A percentile compares a stretch with the other conserved stretches of the same genome.
Conservation (phyloP, 2,113 vertebrate genomes). For the Sinosuthora webbiana region DNA sequence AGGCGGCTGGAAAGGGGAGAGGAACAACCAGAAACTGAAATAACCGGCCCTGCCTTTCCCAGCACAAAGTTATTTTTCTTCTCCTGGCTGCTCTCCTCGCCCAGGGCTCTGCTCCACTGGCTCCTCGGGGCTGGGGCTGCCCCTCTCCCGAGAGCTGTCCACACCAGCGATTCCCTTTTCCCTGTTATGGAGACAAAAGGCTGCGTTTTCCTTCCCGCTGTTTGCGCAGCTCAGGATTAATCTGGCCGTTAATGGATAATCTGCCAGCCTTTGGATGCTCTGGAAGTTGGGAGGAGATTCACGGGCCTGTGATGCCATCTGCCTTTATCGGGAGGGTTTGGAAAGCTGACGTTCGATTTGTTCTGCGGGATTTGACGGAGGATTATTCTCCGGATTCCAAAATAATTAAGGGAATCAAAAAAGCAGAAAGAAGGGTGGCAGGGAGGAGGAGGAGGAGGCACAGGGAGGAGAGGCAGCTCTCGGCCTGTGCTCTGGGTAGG, state of each 20-base stretch:
- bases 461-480: neutral
- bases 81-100: neutral
- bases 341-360: constrained; percentile 81
- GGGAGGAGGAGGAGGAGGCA: neutral
- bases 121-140: neutral
- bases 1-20: neutral
- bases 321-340: constrained; percentile 77
- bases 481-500: neutral
- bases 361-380: constrained; percentile 73
- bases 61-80: neutral
- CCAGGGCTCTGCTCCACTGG: neutral
- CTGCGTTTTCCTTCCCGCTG: constrained; percentile 51
- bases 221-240: constrained; percentile 76
- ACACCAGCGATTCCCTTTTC: neutral
- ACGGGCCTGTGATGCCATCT: constrained; percentile 78
- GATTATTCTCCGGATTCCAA: constrained; percentile 82
- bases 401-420: constrained; percentile 80
- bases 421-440: neutral
- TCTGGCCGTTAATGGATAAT: constrained; percentile 80
- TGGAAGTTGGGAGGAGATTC: constrained; percentile 78
- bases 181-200: constrained; percentile 54
- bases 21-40: neutral
- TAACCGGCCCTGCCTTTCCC: neutral
- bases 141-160: constrained; percentile 24
- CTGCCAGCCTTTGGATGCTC: constrained; percentile 77